Evolutionary conservation across 2,888 invertebrate species (phyloP).

Genomic region (Troides helena): DNA sequence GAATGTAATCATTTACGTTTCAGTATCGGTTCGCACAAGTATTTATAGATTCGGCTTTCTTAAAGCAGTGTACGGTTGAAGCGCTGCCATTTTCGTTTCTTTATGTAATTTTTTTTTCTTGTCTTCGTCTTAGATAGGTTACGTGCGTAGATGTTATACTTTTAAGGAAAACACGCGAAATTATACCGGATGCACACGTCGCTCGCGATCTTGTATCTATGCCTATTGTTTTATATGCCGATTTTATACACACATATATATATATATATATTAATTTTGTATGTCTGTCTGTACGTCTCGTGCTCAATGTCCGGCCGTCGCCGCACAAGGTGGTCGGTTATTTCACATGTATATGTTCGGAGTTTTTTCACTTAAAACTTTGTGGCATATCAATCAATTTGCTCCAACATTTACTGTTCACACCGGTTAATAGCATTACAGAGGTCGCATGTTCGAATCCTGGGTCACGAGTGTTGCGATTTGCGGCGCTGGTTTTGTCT

Average conservation of each 20-base stretch:
- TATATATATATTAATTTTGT: slow-evolving; percentile 37
- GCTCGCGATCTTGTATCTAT: slow-evolving; percentile 28
- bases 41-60: slow-evolving; percentile 50
- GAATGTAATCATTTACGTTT: slow-evolving; percentile 39
- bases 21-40: slow-evolving; percentile 68
- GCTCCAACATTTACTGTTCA: slow-evolving; percentile 31
- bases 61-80: slow-evolving; percentile 61
- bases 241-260: slow-evolving; percentile 20
- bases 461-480: too few species aligned
- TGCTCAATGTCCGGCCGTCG: slow-evolving; percentile 34
- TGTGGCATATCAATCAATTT: slow-evolving; percentile 34
- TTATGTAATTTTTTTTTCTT: too few species aligned
- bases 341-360: too few species aligned
- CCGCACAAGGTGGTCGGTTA: too few species aligned
- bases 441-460: too few species aligned
- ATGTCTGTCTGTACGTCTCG: slow-evolving; percentile 33
- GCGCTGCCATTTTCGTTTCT: slow-evolving; percentile 44
- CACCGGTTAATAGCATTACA: not conserved
- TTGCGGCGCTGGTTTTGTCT: too few species aligned
- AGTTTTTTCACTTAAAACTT: not conserved
- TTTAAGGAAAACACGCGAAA: slow-evolving; percentile 53
- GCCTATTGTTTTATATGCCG: slow-evolving; percentile 10
- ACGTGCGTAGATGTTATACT: slow-evolving; percentile 68
- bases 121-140: slow-evolving; percentile 73
- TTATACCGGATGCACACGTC: slow-evolving; percentile 39